phyloP scores from a whole-genome alignment of 1,140 invertebrate genomes.

The Dendroctonus valens region DNA sequence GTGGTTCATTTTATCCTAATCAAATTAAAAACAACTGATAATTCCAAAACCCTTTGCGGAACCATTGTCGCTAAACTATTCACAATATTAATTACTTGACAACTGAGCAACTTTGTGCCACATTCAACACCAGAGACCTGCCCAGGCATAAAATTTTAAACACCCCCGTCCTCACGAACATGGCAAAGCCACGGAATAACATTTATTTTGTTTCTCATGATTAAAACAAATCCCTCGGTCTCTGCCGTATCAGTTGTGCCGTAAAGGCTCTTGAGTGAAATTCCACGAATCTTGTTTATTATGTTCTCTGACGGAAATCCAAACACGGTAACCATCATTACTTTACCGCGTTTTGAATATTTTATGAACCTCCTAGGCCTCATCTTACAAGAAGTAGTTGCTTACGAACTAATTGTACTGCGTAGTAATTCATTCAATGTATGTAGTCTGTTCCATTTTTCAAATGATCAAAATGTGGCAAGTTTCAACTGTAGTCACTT shows the following conservation, averaged over 20 bases:
- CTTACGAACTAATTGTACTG: too few relatives aligned
- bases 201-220: conserved; percentile 33
- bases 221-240: conserved; percentile 28
- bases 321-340: too few relatives aligned
- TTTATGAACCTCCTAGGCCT: too few relatives aligned
- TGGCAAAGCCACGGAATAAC: conserved; percentile 21
- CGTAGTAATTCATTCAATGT: too few relatives aligned
- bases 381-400: too few relatives aligned
- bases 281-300: conserved; percentile 11
- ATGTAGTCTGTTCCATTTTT: too few relatives aligned
- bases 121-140: neutral
- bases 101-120: conserved; percentile 3
- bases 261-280: conserved; percentile 16
- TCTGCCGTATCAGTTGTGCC: conserved; percentile 24
- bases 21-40: too few relatives aligned
- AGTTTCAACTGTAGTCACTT: too few relatives aligned
- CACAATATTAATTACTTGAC: neutral
- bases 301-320: conserved; percentile 3
- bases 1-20: too few relatives aligned
- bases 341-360: too few relatives aligned
- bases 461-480: too few relatives aligned
- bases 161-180: conserved; percentile 7
- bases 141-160: conserved; percentile 21
- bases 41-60: too few relatives aligned
- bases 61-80: neutral